These are phyloP conservation scores for Zophobas morio DNA, from an alignment of 1,140 invertebrate species.

Conservation along the genomic window DNA sequence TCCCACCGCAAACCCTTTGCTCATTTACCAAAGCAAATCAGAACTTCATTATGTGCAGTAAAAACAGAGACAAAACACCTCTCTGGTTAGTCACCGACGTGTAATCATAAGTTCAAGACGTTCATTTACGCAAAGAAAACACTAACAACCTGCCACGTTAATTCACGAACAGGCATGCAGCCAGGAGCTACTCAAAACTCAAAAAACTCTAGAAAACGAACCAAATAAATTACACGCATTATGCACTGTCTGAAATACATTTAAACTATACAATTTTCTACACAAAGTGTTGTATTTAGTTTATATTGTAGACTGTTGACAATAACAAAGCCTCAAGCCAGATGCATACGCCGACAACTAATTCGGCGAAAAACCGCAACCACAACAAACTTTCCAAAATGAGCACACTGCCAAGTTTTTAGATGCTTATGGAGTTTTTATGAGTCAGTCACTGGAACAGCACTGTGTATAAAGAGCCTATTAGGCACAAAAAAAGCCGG, in stretches of 20 bases:
- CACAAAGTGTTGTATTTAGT: too few species aligned
- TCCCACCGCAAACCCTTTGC: slow-evolving; percentile 14
- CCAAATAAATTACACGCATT: background rate
- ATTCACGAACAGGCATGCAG: slow-evolving; percentile 2
- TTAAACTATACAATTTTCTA: too few species aligned
- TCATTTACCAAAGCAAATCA: background rate
- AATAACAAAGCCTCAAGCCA: background rate
- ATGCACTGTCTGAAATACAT: too few species aligned
- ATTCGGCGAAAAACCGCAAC: slow-evolving; percentile 9
- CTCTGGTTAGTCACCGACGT: background rate
- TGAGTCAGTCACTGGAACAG: background rate
- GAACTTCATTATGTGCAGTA: background rate
- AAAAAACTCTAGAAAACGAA: background rate
- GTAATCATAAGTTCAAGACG: background rate
- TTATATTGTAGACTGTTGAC: background rate
- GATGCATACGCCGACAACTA: background rate
- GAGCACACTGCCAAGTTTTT: background rate
- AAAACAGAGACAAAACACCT: background rate
- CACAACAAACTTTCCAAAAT: slow-evolving; percentile 29
- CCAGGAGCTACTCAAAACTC: background rate
- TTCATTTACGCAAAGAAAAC: slow-evolving; percentile 5
- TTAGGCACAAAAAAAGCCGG: background rate
- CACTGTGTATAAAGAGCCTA: background rate
- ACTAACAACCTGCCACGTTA: slow-evolving; percentile 1
- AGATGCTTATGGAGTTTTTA: slow-evolving; percentile 15